Evolutionary conservation across 2,888 invertebrate species (phyloP), one percentile per base, ranked within the genome.

Genomic region (Drosophila leonis): DNA sequence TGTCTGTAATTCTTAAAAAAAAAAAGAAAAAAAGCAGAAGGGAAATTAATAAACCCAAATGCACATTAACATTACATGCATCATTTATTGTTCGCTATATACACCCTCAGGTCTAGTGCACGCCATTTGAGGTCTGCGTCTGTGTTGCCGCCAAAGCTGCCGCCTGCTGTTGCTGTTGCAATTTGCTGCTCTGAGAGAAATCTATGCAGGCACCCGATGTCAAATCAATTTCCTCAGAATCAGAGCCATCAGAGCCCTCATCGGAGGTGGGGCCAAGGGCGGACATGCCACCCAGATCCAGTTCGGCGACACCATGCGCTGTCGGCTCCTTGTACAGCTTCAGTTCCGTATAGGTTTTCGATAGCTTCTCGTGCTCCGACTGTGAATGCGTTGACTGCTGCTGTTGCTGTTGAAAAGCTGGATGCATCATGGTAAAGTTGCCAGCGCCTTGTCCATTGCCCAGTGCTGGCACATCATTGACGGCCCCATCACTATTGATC

Each of bases 141-240:
- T 77, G 77, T 46, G 74, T 42, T 15, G 57, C 56, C 33, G 75
- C 61, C 61, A 69, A 49, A 41, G 61, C 35, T 31, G 62, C 51
- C 15, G 60, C 57, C 39, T 75, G 74, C 27, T 70, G 44, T 4
- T 27, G 78, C 29, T 75, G 80, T 57, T 89, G 86, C 52, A 86
- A 72, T 68, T 92, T 92, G 74, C 89, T 92, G 79, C 88, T 93
- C 73, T 91, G 91, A 8, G 93, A 93, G 74, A 93, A 93, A 81
- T 93, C 93, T 75, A 93, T 92, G 83, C 93, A 93, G 65, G 93
- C 88, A 44, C 93, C 92, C 18, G 93, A 93, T 8, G 93, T 93
- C 42, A 93, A 82, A 85, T 93, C 93, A 56, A 93, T 93, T 83
- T 93, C 93, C 78, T 93, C 93, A 0, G 93, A 93, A 73, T 93